These are phyloP conservation scores for Drosophila mimetica DNA, from an alignment of 2,888 invertebrate species.

Conservation along the genomic window DNA sequence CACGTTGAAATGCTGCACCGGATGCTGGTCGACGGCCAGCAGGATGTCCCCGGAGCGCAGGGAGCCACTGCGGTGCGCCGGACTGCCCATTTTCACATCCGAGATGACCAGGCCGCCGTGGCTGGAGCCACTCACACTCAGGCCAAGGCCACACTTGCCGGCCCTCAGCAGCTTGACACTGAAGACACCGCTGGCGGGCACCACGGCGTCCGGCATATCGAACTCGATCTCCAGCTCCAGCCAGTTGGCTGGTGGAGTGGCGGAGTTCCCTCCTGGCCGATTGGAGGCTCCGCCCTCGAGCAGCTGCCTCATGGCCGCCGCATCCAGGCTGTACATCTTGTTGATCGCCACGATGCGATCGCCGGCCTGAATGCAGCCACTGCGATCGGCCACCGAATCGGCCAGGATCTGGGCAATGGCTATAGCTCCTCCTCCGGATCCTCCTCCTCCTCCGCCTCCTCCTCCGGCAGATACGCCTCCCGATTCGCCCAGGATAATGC, in stretches of 20 bases:
- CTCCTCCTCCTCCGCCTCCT: conserved; percentile 69
- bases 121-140: conserved; percentile 92
- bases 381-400: conserved; percentile 86
- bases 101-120: conserved; percentile 90
- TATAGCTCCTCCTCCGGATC: conserved; percentile 65
- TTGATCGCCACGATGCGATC: conserved; percentile 94
- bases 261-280: neutral
- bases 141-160: conserved; percentile 92
- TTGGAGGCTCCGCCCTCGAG: conserved; percentile 82
- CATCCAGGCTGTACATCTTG: conserved; percentile 89
- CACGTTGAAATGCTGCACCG: conserved; percentile 86
- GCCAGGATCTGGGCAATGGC: conserved; percentile 81
- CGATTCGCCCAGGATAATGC: conserved; percentile 73
- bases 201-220: conserved; percentile 95
- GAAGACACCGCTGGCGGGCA: conserved; percentile 95
- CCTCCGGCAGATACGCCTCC: conserved; percentile 52
- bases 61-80: conserved; percentile 95
- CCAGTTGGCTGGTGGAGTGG: conserved; percentile 86
- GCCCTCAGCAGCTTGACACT: conserved; percentile 92
- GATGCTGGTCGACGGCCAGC: conserved; percentile 93
- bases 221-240: conserved; percentile 93
- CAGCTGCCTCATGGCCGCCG: conserved; percentile 86
- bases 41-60: conserved; percentile 94
- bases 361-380: conserved; percentile 90
- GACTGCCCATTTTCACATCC: conserved; percentile 94